These are phyloP conservation scores for Archocentrus centrarchus DNA, from an alignment of 2,113 vertebrate genomes.

Conservation along the genomic window DNA sequence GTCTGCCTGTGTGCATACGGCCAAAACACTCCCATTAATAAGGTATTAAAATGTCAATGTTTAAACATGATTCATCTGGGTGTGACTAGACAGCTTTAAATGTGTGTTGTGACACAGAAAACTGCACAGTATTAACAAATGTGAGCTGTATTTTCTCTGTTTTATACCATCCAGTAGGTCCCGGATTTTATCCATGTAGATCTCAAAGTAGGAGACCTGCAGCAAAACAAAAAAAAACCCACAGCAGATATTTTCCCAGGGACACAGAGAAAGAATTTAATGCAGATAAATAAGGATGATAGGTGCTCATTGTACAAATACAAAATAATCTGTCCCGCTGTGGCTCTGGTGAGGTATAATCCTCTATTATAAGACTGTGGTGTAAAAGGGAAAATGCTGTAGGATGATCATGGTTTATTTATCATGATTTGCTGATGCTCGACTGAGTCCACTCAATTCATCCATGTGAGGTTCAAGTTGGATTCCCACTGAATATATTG, in stretches of 20 bases:
- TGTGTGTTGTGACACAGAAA: neutral
- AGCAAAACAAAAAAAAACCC: slow-evolving; percentile 13
- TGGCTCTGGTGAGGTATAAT: slow-evolving; percentile 23
- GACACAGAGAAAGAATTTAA: neutral
- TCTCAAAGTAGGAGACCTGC: slow-evolving; percentile 97
- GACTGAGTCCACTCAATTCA: slow-evolving; percentile 12
- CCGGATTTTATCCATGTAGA: slow-evolving; percentile 97
- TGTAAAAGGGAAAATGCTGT: slow-evolving; percentile 24
- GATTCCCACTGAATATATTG: slow-evolving; percentile 10
- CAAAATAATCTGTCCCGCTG: slow-evolving; percentile 32
- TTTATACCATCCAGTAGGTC: slow-evolving; percentile 91
- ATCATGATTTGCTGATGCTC: slow-evolving; percentile 55
- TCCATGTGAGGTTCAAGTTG: slow-evolving; percentile 17
- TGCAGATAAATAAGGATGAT: slow-evolving; percentile 10
- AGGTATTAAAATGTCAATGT: neutral
- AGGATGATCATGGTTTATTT: slow-evolving; percentile 46
- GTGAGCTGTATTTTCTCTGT: neutral
- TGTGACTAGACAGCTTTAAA: neutral
- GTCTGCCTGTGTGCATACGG: neutral
- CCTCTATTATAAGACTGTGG: slow-evolving; percentile 26
- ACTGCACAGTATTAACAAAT: neutral
- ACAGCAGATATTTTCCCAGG: neutral
- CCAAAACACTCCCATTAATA: neutral
- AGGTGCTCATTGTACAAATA: slow-evolving; percentile 29
- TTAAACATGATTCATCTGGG: neutral